Percentiles rank a stretch among this genome's conserved stretches.
These are phyloP conservation scores for Heliconius cydno DNA, from an alignment of 2,888 invertebrate species.

Conservation along the genomic window DNA sequence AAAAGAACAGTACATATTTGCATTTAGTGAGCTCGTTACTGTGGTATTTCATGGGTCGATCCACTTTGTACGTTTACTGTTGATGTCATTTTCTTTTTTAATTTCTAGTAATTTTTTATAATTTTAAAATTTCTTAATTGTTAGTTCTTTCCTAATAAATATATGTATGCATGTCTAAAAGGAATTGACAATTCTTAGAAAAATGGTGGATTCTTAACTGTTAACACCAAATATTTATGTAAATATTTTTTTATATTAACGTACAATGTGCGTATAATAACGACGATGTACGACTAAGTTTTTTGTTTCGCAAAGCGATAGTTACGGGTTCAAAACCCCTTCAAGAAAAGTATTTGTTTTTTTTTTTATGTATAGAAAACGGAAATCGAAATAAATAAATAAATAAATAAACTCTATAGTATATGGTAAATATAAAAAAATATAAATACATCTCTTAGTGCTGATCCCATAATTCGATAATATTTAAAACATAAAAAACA, in stretches of 20 bases:
- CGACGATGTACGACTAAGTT: background rate
- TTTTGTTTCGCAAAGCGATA: background rate
- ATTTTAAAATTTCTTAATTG: background rate
- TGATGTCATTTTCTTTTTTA: background rate
- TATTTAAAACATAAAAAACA: too few relatives aligned
- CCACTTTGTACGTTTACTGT: background rate
- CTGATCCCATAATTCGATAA: too few relatives aligned
- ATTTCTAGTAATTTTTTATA: background rate
- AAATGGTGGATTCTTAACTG: background rate
- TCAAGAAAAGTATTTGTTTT: background rate
- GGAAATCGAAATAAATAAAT: too few relatives aligned
- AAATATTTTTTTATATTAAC: background rate
- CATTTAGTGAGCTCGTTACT: conserved; percentile 5
- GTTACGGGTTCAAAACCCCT: background rate
- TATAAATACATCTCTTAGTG: too few relatives aligned
- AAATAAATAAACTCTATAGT: too few relatives aligned
- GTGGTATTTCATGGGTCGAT: conserved; percentile 2
- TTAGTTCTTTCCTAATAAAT: background rate
- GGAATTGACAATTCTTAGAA: background rate
- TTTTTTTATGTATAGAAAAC: background rate
- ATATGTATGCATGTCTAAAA: background rate
- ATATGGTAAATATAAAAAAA: too few relatives aligned
- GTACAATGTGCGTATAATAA: background rate
- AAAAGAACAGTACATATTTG: background rate
- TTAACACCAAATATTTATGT: background rate